Conservation (phyloP, 2,888 invertebrate species). For the Plebejus melissa region DNA sequence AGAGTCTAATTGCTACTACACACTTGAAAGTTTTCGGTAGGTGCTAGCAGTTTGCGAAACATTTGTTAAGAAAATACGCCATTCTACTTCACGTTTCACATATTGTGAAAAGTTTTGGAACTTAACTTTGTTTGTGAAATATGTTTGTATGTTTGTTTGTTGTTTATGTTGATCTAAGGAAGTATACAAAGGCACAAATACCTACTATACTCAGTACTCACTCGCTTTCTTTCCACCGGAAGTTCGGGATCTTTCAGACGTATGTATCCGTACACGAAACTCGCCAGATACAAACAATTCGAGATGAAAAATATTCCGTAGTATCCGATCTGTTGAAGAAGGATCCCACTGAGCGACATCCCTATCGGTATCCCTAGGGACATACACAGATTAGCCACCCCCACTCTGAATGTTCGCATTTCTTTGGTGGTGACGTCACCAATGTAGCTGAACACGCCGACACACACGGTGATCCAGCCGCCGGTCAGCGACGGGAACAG, state of each 20-base stretch:
- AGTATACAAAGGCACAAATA: not conserved
- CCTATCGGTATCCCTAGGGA: constrained; percentile 81
- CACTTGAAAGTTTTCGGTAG: not conserved
- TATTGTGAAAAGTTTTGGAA: not conserved
- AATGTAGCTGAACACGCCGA: constrained; percentile 81
- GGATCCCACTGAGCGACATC: constrained; percentile 76
- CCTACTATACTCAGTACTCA: constrained; percentile 59
- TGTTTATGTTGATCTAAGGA: constrained; percentile 31
- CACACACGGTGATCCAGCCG: constrained; percentile 79
- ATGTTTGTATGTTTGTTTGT: not conserved
- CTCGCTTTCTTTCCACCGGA: constrained; percentile 61
- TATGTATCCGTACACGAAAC: constrained; percentile 73
- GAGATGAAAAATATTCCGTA: constrained; percentile 74
- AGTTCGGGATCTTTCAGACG: constrained; percentile 67
- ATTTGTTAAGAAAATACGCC: not conserved
- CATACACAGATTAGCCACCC: constrained; percentile 80
- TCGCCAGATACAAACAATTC: constrained; percentile 71
- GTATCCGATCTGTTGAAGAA: constrained; percentile 71
- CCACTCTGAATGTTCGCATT: constrained; percentile 81
- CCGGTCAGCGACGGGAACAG: constrained; percentile 78
- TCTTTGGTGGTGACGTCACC: constrained; percentile 80
- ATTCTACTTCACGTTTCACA: not conserved
- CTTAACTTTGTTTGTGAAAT: not conserved
- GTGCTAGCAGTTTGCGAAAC: not conserved
- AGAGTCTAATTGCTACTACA: constrained; percentile 6